These are phyloP conservation scores for Sardina pilchardus DNA, from an alignment of 2,113 vertebrate species.

Conservation along the genomic window DNA sequence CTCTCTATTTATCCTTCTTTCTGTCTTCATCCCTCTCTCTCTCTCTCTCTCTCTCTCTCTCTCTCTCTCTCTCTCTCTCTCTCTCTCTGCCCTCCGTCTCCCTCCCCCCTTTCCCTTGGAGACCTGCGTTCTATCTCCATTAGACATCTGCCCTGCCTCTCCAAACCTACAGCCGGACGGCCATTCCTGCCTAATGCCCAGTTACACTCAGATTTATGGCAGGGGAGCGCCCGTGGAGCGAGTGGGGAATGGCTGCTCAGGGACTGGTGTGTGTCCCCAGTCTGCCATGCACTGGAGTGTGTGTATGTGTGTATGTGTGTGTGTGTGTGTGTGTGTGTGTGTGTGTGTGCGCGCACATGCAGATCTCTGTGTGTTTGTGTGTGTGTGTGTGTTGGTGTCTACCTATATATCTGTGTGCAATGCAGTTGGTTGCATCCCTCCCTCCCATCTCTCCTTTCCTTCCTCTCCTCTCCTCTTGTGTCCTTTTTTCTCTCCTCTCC, in stretches of 20 bases:
- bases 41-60: neutral
- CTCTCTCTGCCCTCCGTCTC: neutral
- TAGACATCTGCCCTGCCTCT: constrained; percentile 7
- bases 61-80: neutral
- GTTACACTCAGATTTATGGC: constrained; percentile 4
- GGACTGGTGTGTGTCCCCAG: neutral
- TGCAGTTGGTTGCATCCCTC: constrained; percentile 12
- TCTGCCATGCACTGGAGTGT: neutral
- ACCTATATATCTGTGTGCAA: neutral
- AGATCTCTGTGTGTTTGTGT: neutral
- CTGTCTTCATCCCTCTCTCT: neutral
- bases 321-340: neutral
- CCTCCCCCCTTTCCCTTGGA: neutral
- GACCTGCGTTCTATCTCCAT: neutral
- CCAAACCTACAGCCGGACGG: neutral
- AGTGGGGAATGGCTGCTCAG: neutral
- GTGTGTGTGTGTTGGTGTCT: neutral
- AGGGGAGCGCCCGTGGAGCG: neutral
- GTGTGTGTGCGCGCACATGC: neutral
- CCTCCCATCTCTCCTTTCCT: neutral
- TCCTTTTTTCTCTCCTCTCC: neutral
- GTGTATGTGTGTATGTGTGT: neutral
- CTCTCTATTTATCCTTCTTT: neutral
- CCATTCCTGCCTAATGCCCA: neutral
- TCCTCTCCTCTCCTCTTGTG: neutral